Conservation (phyloP, 2,797 vertebrate genomes). For the Urosaurus nigricauda region DNA sequence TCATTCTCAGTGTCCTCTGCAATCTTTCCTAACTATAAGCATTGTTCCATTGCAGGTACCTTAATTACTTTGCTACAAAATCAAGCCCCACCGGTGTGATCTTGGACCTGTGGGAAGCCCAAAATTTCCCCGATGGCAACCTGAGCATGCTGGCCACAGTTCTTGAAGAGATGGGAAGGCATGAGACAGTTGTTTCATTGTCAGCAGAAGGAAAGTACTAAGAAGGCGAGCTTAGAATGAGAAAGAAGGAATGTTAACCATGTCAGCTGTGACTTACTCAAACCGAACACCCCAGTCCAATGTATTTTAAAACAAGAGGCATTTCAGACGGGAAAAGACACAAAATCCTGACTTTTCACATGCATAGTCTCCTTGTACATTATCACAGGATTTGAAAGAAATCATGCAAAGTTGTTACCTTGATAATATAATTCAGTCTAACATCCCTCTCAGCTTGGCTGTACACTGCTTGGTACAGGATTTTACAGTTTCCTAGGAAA, state of each 20-base stretch:
- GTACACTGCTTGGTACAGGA: constrained; percentile 87
- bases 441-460: constrained; percentile 88
- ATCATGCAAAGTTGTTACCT: constrained; percentile 81
- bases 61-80: constrained; percentile 99
- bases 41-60: constrained; percentile 84
- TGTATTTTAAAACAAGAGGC: constrained; percentile 69
- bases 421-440: constrained; percentile 81
- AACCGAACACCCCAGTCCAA: constrained; percentile 69
- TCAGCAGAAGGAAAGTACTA: constrained; percentile 89
- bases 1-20: not conserved
- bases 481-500: constrained; percentile 98
- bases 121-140: constrained; percentile 97
- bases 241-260: constrained; percentile 65
- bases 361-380: constrained; percentile 71
- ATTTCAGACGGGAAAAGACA: constrained; percentile 67
- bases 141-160: constrained; percentile 93
- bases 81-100: constrained; percentile 97
- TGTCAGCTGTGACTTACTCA: constrained; percentile 48
- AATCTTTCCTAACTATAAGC: constrained; percentile 19
- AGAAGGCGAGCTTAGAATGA: constrained; percentile 67
- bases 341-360: constrained; percentile 69
- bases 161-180: constrained; percentile 98
- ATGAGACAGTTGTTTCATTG: constrained; percentile 89
- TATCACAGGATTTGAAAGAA: constrained; percentile 76
- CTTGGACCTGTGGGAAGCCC: constrained; percentile 97